A percentile compares a stretch with the other conserved stretches of the same genome.
These are phyloP conservation scores for Zaprionus camerounensis DNA, from an alignment of 1,140 invertebrate species.

Conservation along the genomic window DNA sequence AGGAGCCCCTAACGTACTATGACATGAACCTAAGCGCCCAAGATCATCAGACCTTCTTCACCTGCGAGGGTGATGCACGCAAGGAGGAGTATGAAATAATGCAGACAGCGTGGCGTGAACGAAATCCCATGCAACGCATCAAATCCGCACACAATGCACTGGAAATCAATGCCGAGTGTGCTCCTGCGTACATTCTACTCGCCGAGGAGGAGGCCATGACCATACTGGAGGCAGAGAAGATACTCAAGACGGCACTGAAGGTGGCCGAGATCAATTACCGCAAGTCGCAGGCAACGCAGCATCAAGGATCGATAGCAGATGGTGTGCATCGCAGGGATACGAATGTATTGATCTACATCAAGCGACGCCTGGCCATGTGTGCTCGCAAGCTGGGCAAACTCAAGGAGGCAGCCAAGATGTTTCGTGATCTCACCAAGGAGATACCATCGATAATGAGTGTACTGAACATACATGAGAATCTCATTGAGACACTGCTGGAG, in stretches of 20 bases:
- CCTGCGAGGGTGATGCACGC: slow-evolving; percentile 95
- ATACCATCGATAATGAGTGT: slow-evolving; percentile 96
- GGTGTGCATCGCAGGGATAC: slow-evolving; percentile 94
- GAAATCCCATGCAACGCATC: slow-evolving; percentile 95
- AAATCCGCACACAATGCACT: slow-evolving; percentile 96
- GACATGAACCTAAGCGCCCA: slow-evolving; percentile 99
- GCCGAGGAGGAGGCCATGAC: slow-evolving; percentile 98
- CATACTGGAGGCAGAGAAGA: slow-evolving; percentile 94
- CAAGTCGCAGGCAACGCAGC: slow-evolving; percentile 89
- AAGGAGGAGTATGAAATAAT: slow-evolving; percentile 98
- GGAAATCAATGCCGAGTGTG: slow-evolving; percentile 96
- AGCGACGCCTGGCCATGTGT: slow-evolving; percentile 98
- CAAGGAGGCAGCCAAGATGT: slow-evolving; percentile 98
- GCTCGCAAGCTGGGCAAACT: slow-evolving; percentile 96
- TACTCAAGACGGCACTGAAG: slow-evolving; percentile 94
- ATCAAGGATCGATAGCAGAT: slow-evolving; percentile 91
- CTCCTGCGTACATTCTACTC: slow-evolving; percentile 96
- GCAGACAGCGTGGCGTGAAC: slow-evolving; percentile 98
- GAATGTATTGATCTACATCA: slow-evolving; percentile 98
- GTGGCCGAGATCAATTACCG: slow-evolving; percentile 94
- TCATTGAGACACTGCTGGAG: slow-evolving; percentile 97
- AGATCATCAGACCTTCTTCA: slow-evolving; percentile 99
- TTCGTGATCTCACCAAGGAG: slow-evolving; percentile 98
- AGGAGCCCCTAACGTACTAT: slow-evolving; percentile 98
- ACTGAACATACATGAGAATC: slow-evolving; percentile 98